Evolutionary conservation across 92 coral and sea anemone genomes (phyloP), one percentile per base, ranked within the genome.

Genomic region (Pocillopora grandis): DNA sequence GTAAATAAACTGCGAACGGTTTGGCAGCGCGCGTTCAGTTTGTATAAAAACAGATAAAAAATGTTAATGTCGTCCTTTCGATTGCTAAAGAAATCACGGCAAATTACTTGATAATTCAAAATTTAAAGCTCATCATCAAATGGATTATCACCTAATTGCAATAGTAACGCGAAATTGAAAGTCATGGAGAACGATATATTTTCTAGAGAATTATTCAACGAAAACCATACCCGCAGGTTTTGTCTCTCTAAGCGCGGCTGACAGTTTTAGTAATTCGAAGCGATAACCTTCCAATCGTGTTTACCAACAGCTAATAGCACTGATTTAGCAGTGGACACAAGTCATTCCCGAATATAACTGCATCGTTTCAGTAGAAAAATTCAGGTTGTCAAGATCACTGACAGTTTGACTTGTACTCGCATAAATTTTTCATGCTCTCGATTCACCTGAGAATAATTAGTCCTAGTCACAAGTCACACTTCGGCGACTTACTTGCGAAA

Each of bases 381-480:
- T 27, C 42, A n/a, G 64, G 72, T 82, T 74, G 86, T 72, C 65
- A 82, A 62, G 48, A 62, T 82, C 69, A 18, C 27, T 82, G 79
- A 82, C 86, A 82, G 71, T 9, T 70, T 23, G 31, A 11, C 86
- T 82, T 63, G 86, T 82, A 52, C 79, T 64, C 49, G 73, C 85
- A 82, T 82, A 3, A 82, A 82, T 59, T 49, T 82, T 82, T 82
- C 79, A 82, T 82, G 77, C 10, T 55, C 17, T 82, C 72, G 49
- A 82, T 82, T 82, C 58, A 63, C 66, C 71, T 9, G 60, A 17
- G 86, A 27, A 48, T 82, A 82, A 82, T 82, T 82, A 79, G 86
- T 31, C 35, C 27, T 56, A 72, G 23, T 52, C 27, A 72, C 12
- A 52, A 72, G 35, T 73, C 59, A 72, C 20, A 82, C 48, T 61